Evolutionary conservation across 2,888 invertebrate genomes (phyloP).

Genomic region (Heterodera filipjevi): DNA sequence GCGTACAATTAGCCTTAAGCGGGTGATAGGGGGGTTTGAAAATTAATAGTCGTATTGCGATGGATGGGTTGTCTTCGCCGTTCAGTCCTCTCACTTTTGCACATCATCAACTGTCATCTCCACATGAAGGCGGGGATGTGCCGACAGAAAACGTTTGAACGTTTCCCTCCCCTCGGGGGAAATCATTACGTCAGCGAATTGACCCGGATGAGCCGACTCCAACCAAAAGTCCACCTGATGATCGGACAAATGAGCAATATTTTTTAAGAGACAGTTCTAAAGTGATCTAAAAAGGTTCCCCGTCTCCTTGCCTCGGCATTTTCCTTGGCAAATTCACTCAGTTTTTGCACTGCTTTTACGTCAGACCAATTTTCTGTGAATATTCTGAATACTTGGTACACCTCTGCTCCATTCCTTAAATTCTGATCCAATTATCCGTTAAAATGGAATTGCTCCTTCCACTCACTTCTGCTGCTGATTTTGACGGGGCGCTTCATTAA

Average conservation of each 20-base stretch:
- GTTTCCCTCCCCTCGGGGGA: constrained; percentile 34
- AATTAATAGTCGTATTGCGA: too few relatives aligned
- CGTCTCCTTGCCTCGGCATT: constrained; percentile 13
- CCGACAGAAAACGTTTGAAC: constrained; percentile 35
- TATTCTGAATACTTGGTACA: constrained; percentile 39
- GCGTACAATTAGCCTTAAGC: constrained; percentile 11
- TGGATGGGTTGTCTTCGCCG: neutral
- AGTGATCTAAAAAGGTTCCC: neutral
- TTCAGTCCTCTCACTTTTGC: constrained; percentile 39
- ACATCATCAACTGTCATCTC: constrained; percentile 56
- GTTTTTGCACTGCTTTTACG: constrained; percentile 25
- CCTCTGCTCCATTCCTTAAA: constrained; percentile 2
- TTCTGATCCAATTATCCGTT: neutral
- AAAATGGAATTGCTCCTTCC: neutral
- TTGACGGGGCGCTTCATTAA: neutral
- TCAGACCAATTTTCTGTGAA: constrained; percentile 38
- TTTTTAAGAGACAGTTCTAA: neutral
- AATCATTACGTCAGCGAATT: constrained; percentile 53
- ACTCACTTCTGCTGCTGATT: neutral
- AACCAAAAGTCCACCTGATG: constrained; percentile 62
- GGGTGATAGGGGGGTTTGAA: neutral
- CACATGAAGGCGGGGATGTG: constrained; percentile 43
- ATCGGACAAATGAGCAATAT: constrained; percentile 5
- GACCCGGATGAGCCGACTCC: constrained; percentile 46
- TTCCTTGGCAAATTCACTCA: constrained; percentile 38